phyloP scores from a whole-genome alignment of 1,140 invertebrate genomes.

The Leucophenga varia region DNA sequence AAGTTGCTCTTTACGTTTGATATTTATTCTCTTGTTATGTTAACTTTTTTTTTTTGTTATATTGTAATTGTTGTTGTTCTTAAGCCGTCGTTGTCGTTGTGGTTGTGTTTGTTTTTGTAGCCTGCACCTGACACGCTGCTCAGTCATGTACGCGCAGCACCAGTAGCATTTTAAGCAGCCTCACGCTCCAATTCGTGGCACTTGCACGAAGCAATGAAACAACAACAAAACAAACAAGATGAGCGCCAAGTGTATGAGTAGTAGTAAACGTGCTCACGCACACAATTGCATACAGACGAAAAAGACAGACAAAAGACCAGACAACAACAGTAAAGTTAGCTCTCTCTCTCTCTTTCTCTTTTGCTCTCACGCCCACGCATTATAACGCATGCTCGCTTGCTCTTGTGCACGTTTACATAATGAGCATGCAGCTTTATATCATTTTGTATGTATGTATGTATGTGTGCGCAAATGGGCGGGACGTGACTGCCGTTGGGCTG shows the following conservation, averaged over 20 bases:
- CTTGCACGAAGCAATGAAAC: neutral
- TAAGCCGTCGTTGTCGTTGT: no score
- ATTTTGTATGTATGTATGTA: conserved; percentile 18
- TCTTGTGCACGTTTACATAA: neutral
- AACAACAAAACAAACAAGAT: neutral
- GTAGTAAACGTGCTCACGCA: neutral
- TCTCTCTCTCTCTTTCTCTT: neutral
- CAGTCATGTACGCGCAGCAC: conserved; percentile 51
- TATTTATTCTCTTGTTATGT: no score
- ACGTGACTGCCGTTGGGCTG: conserved; percentile 50
- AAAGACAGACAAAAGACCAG: no score
- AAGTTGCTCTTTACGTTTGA: no score
- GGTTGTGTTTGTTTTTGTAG: neutral
- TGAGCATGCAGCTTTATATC: no score
- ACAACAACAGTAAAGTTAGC: no score
- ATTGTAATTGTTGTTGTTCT: no score
- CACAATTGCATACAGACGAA: no score
- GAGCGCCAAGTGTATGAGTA: conserved; percentile 1
- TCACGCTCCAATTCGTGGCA: conserved; percentile 47
- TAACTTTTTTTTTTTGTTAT: no score
- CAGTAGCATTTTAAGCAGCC: conserved; percentile 57
- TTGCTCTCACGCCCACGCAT: neutral
- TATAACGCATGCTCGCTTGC: neutral
- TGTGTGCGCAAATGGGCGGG: conserved; percentile 56
- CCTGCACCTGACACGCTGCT: conserved; percentile 47